Evolutionary conservation across 1,140 invertebrate species (phyloP).

Genomic region (Rhyacophila brunnea): DNA sequence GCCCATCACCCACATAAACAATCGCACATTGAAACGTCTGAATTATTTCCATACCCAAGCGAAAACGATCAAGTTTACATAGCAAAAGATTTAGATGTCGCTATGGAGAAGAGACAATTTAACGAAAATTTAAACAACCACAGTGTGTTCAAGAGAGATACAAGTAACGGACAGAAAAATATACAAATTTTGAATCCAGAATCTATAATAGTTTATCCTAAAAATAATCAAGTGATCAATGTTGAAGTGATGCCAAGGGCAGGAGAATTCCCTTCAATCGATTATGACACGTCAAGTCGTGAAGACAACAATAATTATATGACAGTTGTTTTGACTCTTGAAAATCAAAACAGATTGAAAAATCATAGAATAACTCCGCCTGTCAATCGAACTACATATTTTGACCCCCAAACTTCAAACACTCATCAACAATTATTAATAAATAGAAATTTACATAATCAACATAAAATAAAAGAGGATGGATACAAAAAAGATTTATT

Average conservation of each 20-base stretch:
- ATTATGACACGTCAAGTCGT: background rate
- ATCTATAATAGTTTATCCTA: constrained; percentile 26
- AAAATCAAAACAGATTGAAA: background rate
- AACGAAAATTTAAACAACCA: constrained; percentile 6
- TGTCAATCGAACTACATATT: background rate
- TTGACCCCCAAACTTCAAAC: too few species aligned
- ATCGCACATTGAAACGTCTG: constrained; percentile 42
- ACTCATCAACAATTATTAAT: too few species aligned
- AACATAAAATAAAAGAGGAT: background rate
- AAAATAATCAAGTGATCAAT: constrained; percentile 15
- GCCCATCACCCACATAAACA: constrained; percentile 6
- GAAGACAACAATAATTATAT: constrained; percentile 1
- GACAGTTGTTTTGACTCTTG: constrained; percentile 4
- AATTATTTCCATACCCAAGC: constrained; percentile 43
- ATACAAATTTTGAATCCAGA: constrained; percentile 44
- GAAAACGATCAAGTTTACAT: constrained; percentile 17
- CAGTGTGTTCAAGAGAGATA: constrained; percentile 36
- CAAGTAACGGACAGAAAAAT: constrained; percentile 40
- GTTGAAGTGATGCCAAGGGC: constrained; percentile 29
- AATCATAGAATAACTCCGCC: background rate
- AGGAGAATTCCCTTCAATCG: background rate
- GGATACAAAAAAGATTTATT: too few species aligned
- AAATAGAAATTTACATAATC: background rate
- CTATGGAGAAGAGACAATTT: constrained; percentile 3
- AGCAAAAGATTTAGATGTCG: background rate